Conservation (phyloP, 1,140 invertebrate species). For the Drosophila orosa region DNA sequence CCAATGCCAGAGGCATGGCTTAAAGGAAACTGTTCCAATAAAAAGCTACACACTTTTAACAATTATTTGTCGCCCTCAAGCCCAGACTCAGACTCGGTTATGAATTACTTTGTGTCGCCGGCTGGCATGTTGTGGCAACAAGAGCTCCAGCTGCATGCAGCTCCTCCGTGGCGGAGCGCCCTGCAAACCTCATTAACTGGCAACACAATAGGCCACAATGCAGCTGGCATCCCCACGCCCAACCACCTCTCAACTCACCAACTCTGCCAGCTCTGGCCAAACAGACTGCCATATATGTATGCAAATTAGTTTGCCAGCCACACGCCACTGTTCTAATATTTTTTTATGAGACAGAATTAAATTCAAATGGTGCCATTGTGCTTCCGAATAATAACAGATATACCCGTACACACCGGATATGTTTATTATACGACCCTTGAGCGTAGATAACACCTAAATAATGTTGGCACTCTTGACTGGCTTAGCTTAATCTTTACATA, state of each 20-base stretch:
- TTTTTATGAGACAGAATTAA: slow-evolving; percentile 54
- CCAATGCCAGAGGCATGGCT: neutral
- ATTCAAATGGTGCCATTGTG: slow-evolving; percentile 19
- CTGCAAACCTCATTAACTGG: slow-evolving; percentile 36
- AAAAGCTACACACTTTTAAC: slow-evolving; percentile 7
- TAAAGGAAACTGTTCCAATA: slow-evolving; percentile 8
- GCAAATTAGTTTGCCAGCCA: slow-evolving; percentile 45
- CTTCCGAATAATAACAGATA: slow-evolving; percentile 13
- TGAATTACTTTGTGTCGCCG: slow-evolving; percentile 31
- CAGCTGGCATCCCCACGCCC: slow-evolving; percentile 1
- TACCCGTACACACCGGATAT: slow-evolving; percentile 16
- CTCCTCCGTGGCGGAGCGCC: neutral
- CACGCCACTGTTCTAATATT: slow-evolving; percentile 35
- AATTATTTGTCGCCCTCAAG: slow-evolving; percentile 24
- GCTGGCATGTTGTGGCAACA: slow-evolving; percentile 38
- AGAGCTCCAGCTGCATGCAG: slow-evolving; percentile 14
- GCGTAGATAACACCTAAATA: slow-evolving; percentile 19
- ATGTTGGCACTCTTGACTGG: neutral
- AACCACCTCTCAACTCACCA: neutral
- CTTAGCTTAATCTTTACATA: neutral
- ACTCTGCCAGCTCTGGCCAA: neutral
- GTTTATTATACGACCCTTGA: slow-evolving; percentile 8
- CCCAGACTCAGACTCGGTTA: slow-evolving; percentile 17
- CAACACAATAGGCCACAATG: slow-evolving; percentile 42
- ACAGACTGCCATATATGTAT: slow-evolving; percentile 17